Evolutionary conservation across 2,113 vertebrate genomes (phyloP), one percentile per base, ranked within the genome.

Genomic region (Nothocercus julius): DNA sequence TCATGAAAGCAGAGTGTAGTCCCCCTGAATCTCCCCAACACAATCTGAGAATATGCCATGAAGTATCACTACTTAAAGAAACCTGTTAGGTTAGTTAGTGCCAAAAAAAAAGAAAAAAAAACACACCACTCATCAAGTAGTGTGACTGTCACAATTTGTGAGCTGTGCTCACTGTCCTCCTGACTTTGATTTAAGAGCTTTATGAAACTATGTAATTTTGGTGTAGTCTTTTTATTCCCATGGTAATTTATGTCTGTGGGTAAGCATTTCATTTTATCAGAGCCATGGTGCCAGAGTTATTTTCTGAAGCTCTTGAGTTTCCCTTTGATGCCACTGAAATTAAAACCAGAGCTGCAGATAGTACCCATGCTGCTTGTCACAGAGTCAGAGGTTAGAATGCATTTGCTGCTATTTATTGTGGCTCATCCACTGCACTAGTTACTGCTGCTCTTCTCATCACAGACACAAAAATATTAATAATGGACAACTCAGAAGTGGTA

Each of bases 211-310:
- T 95, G 96, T 96, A 94, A 97, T 96, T 97, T 97, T 96, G 95
- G 94, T 78, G 91, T 91, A 90, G 89, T 87, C 96, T 97, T 96
- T 97, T 97, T 97, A 98, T 97, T 97, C 97, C 95, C 88, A 62
- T 96, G 83, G 94, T 94, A 97, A 98, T 98, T 98, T 97, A 95
- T 97, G 96, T 95, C 97, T 96, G 85, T 97, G 97, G 95, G 95
- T 97, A 97, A 98, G 97, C 95, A 95, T 97, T 98, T 97, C 97
- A 97, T 97, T 97, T 98, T 95, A 98, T 97, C 97, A 97, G 94
- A 97, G 96, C 83, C 96, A 51, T 81, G 76, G 95, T 95, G 95
- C 97, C 97, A 76, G 95, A 96, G 95, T 97, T 96, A 96, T 98
- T 97, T 98, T 97, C 95, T 47, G 11, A 97, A 95, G 93, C 93